Base-by-base conservation (phyloP, 2,888 invertebrate species). In the Mythimna albipuncta region DNA sequence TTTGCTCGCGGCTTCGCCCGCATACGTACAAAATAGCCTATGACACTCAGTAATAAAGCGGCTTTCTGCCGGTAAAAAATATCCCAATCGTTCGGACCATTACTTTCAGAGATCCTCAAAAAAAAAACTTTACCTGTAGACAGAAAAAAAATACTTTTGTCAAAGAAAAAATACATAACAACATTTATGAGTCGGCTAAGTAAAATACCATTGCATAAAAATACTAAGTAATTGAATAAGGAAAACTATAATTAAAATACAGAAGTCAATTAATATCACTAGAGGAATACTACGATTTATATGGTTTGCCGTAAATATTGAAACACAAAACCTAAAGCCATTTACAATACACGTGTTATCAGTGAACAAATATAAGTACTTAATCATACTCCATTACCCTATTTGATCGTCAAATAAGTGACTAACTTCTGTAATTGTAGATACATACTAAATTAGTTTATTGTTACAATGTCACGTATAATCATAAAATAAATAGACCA, bases 321-420 rank as follows among this genome's bases (percentile, higher is more conserved):
- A 75, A 78, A 80, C 78, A 66, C 81, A 78, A 79, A 80, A 78
- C 75, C 21, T 58, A n/a, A 11, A 65, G 2, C 26, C 16, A 41
- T 41, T 55, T 26, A 64, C 35, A 44, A 68, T 54, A 32, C 68
- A 80, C 55, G 11, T 64, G 54, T 62, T 72, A 77, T 77, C 77
- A 58, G 10, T 67, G 61, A 52, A 61, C 52, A 76, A 80, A 81
- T 50, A 26, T 26, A 26, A 26, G 26, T 26, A 26, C 26, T 26
- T 26, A 66, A 47, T 47, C 54, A 32, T 52, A 38, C 16, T 61
- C 26, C 47, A 64, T 65, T 75, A 69, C 19, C 66, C 71, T 81
- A 64, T 64, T 76, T 79, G 3, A 41, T 50, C 64, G 75, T 64
- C 64, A 81, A 75, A 81, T 44, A 47, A 44, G 67, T 69, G 65